Base-by-base conservation (phyloP, 1,140 invertebrate genomes). In the Papilio helenus region DNA sequence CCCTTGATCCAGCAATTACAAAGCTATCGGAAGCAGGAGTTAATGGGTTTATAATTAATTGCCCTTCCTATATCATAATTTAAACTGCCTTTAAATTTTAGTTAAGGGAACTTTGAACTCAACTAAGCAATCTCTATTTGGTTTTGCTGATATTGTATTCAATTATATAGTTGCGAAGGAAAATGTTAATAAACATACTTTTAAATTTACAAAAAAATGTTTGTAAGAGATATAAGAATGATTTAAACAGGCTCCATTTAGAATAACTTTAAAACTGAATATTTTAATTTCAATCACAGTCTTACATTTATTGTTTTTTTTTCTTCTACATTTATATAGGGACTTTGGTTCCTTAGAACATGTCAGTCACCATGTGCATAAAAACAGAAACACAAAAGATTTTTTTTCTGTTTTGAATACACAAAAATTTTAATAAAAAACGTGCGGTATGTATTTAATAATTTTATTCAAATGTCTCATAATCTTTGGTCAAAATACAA, bases 1-100 rank as follows among this genome's bases (percentile, higher is more conserved):
- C 61, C 26, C 61, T 68, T 68, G 61, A 68, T 68, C 61, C 61
- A 29, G 61, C 61, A 68, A 68, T 68, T 42, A 72, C 34, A 72
- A 42, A 44, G 29, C 18, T 72, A 72, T 72, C 42, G 72, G 42
- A 29, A 74, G 20, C 72, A 74, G 44, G 44, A 74, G 72, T 49
- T 74, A 74, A 74, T 74, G 20, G 72, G 72, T 49, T 74, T 49
- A 49, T 74, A 74, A 74, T 74, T 44, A 74, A 74, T 46, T 46
- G 44, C 72, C 18, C 44, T 49, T 74, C 20, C 20, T 42, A 26
- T 0, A 74, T 23, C 20, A 72, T 39, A 44, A 72, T 72, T 42
- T 72, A 42, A 20, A 42, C 34, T 8, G 34, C 34, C 34, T 20
- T 72, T 42, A 8, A 29, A 34, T 34, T 68, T 68, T 16, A 68